phyloP scores from a whole-genome alignment of 1,140 invertebrate genomes.

The Leptestheria dahalacensis region DNA sequence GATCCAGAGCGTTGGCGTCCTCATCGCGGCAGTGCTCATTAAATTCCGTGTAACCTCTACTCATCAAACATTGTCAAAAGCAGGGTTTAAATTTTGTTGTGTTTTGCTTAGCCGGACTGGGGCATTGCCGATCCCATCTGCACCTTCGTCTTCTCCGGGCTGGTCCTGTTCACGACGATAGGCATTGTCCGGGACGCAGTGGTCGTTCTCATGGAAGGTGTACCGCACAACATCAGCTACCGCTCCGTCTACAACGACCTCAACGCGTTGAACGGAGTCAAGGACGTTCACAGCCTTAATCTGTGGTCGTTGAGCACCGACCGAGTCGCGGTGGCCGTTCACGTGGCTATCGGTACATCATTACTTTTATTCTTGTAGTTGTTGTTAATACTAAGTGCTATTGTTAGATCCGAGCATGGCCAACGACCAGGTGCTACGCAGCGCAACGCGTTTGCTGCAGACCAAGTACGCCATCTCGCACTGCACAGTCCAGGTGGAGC shows the following conservation, averaged over 20 bases:
- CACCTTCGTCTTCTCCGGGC: constrained; percentile 69
- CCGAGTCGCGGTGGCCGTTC: constrained; percentile 49
- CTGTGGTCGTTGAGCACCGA: constrained; percentile 64
- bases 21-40: constrained; percentile 41
- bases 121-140: constrained; percentile 76
- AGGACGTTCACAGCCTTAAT: constrained; percentile 59
- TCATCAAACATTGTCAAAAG: constrained; percentile 9
- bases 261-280: constrained; percentile 43
- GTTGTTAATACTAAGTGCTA: constrained; percentile 15
- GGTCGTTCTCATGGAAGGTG: constrained; percentile 61
- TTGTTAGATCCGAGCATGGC: constrained; percentile 34
- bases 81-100: constrained; percentile 13
- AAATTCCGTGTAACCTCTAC: constrained; percentile 24
- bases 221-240: constrained; percentile 43
- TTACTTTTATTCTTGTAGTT: background rate
- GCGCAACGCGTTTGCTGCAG: constrained; percentile 35
- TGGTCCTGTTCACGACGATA: constrained; percentile 66
- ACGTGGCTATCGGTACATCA: constrained; percentile 52
- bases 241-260: constrained; percentile 35
- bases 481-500: constrained; percentile 46
- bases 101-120: constrained; percentile 42
- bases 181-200: constrained; percentile 57
- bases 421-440: constrained; percentile 33
- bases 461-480: constrained; percentile 39
- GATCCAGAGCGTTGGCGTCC: constrained; percentile 40